phyloP scores from a whole-genome alignment of 2,797 vertebrate genomes.

The Tinamus major region DNA sequence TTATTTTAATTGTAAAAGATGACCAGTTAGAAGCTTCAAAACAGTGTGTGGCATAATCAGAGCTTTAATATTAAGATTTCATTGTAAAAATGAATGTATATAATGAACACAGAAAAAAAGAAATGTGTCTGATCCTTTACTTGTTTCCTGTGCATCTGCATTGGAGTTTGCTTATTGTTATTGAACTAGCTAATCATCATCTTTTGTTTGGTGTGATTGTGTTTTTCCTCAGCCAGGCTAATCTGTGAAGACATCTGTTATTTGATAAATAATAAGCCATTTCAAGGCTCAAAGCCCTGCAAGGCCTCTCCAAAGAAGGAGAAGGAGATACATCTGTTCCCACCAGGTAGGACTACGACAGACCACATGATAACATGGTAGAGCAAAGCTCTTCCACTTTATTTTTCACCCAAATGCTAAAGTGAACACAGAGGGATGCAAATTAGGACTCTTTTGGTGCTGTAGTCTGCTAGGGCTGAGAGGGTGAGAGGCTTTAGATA shows the following conservation, averaged over 20 bases:
- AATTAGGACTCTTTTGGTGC: neutral
- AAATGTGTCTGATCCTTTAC: constrained; percentile 58
- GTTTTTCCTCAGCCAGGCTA: constrained; percentile 67
- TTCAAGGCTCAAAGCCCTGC: constrained; percentile 48
- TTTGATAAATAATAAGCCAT: constrained; percentile 72
- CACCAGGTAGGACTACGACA: constrained; percentile 58
- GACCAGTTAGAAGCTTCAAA: constrained; percentile 20
- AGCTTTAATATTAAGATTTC: constrained; percentile 60
- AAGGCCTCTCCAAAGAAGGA: constrained; percentile 49
- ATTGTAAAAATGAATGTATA: constrained; percentile 73
- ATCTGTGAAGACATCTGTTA: constrained; percentile 79
- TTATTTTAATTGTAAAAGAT: constrained; percentile 71
- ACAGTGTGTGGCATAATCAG: constrained; percentile 12
- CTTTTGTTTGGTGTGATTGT: constrained; percentile 73
- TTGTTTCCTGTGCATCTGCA: constrained; percentile 74
- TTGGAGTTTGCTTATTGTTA: constrained; percentile 69
- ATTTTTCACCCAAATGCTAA: neutral
- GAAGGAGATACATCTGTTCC: constrained; percentile 66
- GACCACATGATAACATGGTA: neutral
- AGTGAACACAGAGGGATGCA: neutral
- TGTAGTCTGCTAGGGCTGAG: neutral
- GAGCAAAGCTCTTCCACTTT: neutral
- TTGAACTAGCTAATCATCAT: constrained; percentile 80
- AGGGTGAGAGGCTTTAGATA: neutral
- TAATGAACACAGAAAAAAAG: constrained; percentile 71